Conservation (phyloP, 2,113 vertebrate genomes). For the Gnathonemus longibarbis region DNA sequence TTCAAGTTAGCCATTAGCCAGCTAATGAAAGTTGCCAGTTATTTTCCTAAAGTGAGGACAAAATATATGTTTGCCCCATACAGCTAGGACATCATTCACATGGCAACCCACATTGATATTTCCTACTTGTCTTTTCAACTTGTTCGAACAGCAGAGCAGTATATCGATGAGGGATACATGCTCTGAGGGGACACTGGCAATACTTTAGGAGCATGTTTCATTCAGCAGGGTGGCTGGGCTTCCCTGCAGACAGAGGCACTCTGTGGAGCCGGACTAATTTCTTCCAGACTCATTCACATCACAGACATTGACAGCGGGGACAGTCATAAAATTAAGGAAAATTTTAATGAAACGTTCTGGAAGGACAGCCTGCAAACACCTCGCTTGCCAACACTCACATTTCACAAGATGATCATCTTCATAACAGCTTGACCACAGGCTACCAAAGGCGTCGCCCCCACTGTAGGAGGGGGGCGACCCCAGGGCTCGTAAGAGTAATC, state of each 20-base stretch:
- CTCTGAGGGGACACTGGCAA: background rate
- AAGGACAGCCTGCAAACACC: background rate
- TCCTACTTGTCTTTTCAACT: background rate
- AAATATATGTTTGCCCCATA: background rate
- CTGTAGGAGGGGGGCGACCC: background rate
- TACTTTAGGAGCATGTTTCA: background rate
- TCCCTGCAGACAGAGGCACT: background rate
- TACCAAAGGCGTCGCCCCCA: background rate
- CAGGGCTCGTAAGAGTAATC: background rate
- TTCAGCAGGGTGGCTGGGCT: background rate
- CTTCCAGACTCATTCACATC: slow-evolving; percentile 10
- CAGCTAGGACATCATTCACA: background rate
- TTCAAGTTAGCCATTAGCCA: background rate
- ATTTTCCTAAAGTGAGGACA: background rate
- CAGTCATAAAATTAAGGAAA: background rate
- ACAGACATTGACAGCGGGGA: background rate
- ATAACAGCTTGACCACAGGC: background rate
- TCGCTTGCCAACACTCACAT: background rate
- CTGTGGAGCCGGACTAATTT: slow-evolving; percentile 11
- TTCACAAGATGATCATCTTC: background rate
- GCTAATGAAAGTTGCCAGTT: background rate
- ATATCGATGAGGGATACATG: background rate
- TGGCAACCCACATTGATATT: background rate
- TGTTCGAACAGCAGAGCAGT: background rate
- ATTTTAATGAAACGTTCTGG: background rate